Conservation (phyloP, 2,797 vertebrate genomes). For the Urophycis tenuis region DNA sequence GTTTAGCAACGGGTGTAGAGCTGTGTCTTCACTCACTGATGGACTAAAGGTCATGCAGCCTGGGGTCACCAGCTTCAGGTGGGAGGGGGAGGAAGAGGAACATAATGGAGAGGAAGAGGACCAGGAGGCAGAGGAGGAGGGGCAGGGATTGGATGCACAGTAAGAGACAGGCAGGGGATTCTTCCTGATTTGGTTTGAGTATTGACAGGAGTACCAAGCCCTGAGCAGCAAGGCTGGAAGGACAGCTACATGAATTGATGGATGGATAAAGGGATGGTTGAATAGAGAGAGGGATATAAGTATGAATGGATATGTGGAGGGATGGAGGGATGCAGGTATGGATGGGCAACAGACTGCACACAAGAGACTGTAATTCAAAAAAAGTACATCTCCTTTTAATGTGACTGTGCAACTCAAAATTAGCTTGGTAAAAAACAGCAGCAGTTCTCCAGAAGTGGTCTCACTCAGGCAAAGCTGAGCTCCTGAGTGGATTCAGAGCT, state of each 20-base stretch:
- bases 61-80: conserved; percentile 23
- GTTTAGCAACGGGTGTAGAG: background rate
- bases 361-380: background rate
- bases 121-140: too few species aligned
- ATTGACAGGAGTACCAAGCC: background rate
- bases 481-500: background rate
- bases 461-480: background rate
- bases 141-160: too few species aligned
- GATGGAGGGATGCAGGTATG: too few species aligned
- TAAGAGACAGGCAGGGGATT: background rate
- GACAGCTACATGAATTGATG: background rate
- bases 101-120: too few species aligned
- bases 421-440: too few species aligned
- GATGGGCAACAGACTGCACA: background rate
- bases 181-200: background rate
- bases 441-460: too few species aligned
- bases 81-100: background rate
- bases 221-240: too few species aligned
- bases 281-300: too few species aligned
- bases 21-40: conserved; percentile 3
- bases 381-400: background rate
- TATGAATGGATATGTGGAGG: too few species aligned
- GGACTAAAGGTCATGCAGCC: conserved; percentile 39
- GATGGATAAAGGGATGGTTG: background rate
- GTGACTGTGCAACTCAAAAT: background rate